A percentile compares a stretch with the other conserved stretches of the same genome.
phyloP scores from a whole-genome alignment of 2,888 invertebrate species.

The Synanthedon vespiformis region DNA sequence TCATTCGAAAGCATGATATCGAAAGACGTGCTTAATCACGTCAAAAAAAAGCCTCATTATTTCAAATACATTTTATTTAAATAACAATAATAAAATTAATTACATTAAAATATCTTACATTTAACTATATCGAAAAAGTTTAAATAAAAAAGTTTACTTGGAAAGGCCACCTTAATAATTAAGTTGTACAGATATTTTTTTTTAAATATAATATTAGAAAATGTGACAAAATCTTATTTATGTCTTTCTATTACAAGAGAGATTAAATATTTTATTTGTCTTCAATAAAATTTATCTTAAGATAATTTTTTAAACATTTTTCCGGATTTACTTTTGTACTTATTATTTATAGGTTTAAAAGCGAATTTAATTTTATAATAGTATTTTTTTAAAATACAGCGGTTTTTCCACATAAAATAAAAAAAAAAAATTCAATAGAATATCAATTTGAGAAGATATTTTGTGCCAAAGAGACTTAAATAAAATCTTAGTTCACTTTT shows the following conservation, averaged over 20 bases:
- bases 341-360: conserved; percentile 2
- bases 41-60: conserved; percentile 12
- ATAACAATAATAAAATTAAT: conserved; percentile 5
- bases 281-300: conserved; percentile 3
- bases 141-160: conserved; percentile 57
- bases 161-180: conserved; percentile 59
- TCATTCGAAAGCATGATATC: too few species aligned
- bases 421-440: too few species aligned
- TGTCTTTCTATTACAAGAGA: conserved; percentile 2
- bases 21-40: too few species aligned
- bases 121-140: conserved; percentile 59
- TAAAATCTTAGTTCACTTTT: too few species aligned
- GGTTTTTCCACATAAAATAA: too few species aligned
- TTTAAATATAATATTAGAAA: conserved; percentile 12
- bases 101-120: conserved; percentile 42
- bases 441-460: too few species aligned
- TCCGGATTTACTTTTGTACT: background rate
- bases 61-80: conserved; percentile 16
- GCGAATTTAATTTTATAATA: background rate
- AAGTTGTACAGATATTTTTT: conserved; percentile 12
- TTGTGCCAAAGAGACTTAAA: too few species aligned
- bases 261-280: background rate
- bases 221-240: conserved; percentile 3
- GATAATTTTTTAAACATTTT: conserved; percentile 1
- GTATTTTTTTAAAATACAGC: background rate